Evolutionary conservation across 2,113 vertebrate genomes (phyloP), one percentile per base, ranked within the genome.

Genomic region (Meriones unguiculatus): DNA sequence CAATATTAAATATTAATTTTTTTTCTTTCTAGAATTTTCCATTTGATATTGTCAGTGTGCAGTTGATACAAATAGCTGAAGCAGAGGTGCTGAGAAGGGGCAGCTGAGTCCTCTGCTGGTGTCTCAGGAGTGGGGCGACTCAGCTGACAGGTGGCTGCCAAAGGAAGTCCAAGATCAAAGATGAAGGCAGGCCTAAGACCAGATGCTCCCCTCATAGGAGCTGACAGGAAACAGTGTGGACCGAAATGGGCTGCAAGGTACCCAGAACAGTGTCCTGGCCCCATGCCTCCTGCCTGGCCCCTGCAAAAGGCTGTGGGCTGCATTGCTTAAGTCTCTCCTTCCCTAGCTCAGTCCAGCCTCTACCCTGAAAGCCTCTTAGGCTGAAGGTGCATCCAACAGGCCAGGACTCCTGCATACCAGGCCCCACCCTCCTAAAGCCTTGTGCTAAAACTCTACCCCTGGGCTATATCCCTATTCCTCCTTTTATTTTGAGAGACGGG

Each of bases 131-230:
- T 69, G 35, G 64, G 62, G 30, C 13, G 22, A 46, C 4, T n/a
- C 80, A 41, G 24, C 12, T 22, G 24, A 41, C 70, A 52, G 32
- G 20, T 14, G 62, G 62, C 64, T 28, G 30, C 77, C 17, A 0
- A 93, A 69, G n/a, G 80, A 90, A 35, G 30, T 32, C 7, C 57
- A 17, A 25, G 57, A 59, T 41, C 17, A 50, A 69, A n/a, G 75
- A 46, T 28, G 24, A 59, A 76, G 38, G 57, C 9, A 4, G 76
- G 17, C 46, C 7, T 7, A 3, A 64, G 62, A 25, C 52, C 69
- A 75, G 12, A 38, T 0, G 7, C 17, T 2, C 6, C 20, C 57
- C 17, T 8, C 82, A 52, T 0, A 0, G 0, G 7, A 59, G 57
- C 30, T 12, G 50, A 25, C 22, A 2, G 69, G 32, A 69, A 76